These are phyloP conservation scores for Rhodophaea formosa DNA, from an alignment of 2,888 invertebrate species.

Conservation along the genomic window DNA sequence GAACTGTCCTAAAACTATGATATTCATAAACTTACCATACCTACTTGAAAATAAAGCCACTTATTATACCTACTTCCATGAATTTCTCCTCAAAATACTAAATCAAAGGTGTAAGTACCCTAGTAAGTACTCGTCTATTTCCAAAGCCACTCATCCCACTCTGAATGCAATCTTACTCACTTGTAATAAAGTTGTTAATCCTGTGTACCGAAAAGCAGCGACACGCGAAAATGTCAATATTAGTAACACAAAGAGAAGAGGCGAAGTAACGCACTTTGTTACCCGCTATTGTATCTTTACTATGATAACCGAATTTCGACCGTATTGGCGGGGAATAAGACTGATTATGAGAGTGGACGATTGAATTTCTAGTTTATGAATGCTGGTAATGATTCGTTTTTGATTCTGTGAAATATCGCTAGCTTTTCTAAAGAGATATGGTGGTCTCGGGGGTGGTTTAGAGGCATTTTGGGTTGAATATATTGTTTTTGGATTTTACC, in stretches of 20 bases:
- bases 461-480: not conserved
- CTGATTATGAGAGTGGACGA: not conserved
- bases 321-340: not conserved
- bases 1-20: too few species aligned
- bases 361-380: not conserved
- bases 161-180: not conserved
- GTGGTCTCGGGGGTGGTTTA: slow-evolving; percentile 4
- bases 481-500: not conserved
- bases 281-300: not conserved
- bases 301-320: not conserved
- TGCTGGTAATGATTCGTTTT: slow-evolving; percentile 24
- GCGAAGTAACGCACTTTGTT: slow-evolving; percentile 37
- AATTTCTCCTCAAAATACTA: not conserved
- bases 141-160: not conserved
- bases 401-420: slow-evolving; percentile 16
- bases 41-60: too few species aligned
- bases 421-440: slow-evolving; percentile 7
- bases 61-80: too few species aligned
- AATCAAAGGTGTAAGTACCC: not conserved
- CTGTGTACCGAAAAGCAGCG: slow-evolving; percentile 26
- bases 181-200: slow-evolving; percentile 2
- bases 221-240: slow-evolving; percentile 42
- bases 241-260: slow-evolving; percentile 43
- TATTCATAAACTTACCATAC: too few species aligned
- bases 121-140: not conserved